phyloP scores from a whole-genome alignment of 2,113 vertebrate species.

The Phrynosoma blainvillii region DNA sequence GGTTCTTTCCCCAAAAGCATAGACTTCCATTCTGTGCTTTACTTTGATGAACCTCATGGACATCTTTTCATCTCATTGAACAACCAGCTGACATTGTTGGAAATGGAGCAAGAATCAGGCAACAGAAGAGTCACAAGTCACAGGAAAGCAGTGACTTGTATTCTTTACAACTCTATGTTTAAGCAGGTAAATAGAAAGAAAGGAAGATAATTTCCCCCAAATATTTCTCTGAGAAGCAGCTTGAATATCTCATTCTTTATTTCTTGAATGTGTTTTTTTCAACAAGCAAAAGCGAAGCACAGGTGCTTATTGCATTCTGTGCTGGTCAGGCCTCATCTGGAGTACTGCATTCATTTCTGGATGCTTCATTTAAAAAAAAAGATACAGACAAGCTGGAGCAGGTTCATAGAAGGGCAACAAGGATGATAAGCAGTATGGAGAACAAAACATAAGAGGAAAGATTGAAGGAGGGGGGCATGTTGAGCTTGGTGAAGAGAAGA shows the following conservation, averaged over 20 bases:
- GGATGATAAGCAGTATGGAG: no score
- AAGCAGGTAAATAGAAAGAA: constrained; percentile 71
- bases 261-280: constrained; percentile 9
- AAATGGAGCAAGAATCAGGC: constrained; percentile 62
- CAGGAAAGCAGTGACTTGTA: constrained; percentile 73
- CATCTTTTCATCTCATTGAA: constrained; percentile 69
- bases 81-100: constrained; percentile 76
- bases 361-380: no score
- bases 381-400: no score
- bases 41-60: constrained; percentile 70
- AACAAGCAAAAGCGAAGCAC: not conserved
- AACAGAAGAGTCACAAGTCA: constrained; percentile 73
- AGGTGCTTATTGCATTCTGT: not conserved
- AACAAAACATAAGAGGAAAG: no score
- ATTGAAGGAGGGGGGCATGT: no score
- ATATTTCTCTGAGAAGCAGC: not conserved
- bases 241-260: not conserved
- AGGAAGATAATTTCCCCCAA: not conserved
- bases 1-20: constrained; percentile 69
- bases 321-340: not conserved
- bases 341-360: not conserved
- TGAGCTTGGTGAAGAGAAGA: no score
- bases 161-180: constrained; percentile 72
- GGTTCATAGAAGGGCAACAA: no score
- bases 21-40: constrained; percentile 69